Conservation (phyloP, 2,113 vertebrate species). For the Sinocyclocheilus rhinocerous region DNA sequence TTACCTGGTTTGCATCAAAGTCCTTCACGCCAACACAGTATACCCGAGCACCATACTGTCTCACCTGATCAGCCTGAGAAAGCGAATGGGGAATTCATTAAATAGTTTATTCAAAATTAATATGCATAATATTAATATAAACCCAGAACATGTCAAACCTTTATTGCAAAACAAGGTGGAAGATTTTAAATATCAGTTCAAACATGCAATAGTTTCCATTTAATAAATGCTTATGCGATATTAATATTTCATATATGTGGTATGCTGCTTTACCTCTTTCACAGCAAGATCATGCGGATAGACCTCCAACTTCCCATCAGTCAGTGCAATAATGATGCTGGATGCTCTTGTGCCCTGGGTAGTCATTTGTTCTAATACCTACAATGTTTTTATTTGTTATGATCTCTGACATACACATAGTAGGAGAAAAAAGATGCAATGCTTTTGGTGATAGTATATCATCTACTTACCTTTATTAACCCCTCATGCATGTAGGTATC, state of each 20-base stretch:
- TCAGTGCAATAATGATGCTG: conserved; percentile 90
- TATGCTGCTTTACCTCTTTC: conserved; percentile 77
- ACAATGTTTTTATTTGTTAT: conserved; percentile 46
- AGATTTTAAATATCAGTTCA: neutral
- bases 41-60: conserved; percentile 87
- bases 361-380: conserved; percentile 89
- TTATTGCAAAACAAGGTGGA: neutral
- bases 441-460: neutral
- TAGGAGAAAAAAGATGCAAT: neutral
- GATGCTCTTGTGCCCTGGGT: conserved; percentile 78
- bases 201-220: neutral
- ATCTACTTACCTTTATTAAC: conserved; percentile 76
- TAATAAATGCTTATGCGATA: neutral
- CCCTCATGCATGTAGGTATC: conserved; percentile 96
- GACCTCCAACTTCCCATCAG: conserved; percentile 89
- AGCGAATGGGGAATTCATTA: neutral
- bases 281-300: conserved; percentile 81
- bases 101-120: neutral
- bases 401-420: neutral
- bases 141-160: neutral
- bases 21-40: conserved; percentile 94
- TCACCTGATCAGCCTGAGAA: conserved; percentile 80
- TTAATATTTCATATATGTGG: neutral
- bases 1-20: conserved; percentile 92
- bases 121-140: neutral